Percentiles rank a stretch among this genome's conserved stretches.
Evolutionary conservation across 2,797 vertebrate genomes (phyloP).

Genomic region (Anguilla pacifica): DNA sequence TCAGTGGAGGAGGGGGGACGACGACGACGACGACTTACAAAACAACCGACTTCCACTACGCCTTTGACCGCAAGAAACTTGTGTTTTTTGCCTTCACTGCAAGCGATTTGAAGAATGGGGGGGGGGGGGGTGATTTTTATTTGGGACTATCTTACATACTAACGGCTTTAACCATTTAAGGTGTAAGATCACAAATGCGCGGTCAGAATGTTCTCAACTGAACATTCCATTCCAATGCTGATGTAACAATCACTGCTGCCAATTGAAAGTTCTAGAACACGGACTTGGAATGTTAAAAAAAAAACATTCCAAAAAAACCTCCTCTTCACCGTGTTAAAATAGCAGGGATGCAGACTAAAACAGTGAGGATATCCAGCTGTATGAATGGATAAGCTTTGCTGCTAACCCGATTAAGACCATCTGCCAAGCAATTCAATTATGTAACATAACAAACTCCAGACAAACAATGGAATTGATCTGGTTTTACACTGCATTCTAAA

Average conservation of each 20-base stretch:
- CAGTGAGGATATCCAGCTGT: neutral
- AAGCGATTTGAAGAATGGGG: neutral
- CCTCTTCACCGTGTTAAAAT: neutral
- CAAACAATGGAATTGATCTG: neutral
- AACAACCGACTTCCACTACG: slow-evolving; percentile 34
- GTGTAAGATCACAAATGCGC: too few species aligned
- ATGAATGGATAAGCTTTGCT: neutral
- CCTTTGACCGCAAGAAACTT: neutral
- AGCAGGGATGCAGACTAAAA: neutral
- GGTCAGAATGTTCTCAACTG: too few species aligned
- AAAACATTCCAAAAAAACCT: too few species aligned
- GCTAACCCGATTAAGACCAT: neutral
- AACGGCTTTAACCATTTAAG: too few species aligned
- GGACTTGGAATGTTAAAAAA: too few species aligned
- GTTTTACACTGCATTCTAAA: neutral
- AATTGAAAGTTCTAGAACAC: too few species aligned
- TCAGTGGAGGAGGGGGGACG: slow-evolving; percentile 24
- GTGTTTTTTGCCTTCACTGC: neutral
- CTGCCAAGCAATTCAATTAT: neutral
- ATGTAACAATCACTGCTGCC: too few species aligned
- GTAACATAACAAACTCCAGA: neutral
- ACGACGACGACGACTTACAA: neutral
- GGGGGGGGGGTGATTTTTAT: neutral
- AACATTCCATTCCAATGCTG: too few species aligned
- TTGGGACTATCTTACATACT: neutral